phyloP scores from a whole-genome alignment of 2,888 invertebrate genomes.

The Acanthopleura granulata region DNA sequence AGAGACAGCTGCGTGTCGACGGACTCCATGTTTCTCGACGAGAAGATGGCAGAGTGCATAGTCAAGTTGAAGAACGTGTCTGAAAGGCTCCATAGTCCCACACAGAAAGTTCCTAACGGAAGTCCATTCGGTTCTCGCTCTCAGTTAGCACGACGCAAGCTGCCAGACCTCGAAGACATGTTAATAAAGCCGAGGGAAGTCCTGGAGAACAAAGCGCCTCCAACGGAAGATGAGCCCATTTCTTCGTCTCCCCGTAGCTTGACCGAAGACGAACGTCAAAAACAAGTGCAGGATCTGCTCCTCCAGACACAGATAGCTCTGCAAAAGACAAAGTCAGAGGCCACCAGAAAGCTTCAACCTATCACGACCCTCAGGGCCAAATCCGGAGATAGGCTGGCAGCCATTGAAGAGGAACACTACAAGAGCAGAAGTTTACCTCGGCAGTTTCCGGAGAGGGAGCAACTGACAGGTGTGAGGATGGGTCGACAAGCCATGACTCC shows the following conservation, averaged over 20 bases:
- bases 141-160: constrained; percentile 1
- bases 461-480: constrained; percentile 34
- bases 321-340: constrained; percentile 32
- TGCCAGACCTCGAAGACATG: constrained; percentile 15
- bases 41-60: constrained; percentile 65
- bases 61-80: constrained; percentile 63
- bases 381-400: constrained; percentile 25
- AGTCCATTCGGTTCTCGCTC: neutral
- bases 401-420: constrained; percentile 27
- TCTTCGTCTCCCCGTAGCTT: constrained; percentile 27
- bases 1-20: constrained; percentile 49
- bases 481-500: constrained; percentile 40
- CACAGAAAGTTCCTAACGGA: constrained; percentile 24
- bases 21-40: constrained; percentile 47
- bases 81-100: constrained; percentile 60
- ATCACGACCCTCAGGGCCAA: constrained; percentile 55
- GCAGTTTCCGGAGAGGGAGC: constrained; percentile 31
- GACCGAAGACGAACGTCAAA: constrained; percentile 40
- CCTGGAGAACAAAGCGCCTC: constrained; percentile 31
- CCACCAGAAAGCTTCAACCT: constrained; percentile 56
- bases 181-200: constrained; percentile 33
- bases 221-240: constrained; percentile 20
- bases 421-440: constrained; percentile 43
- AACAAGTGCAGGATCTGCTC: constrained; percentile 40
- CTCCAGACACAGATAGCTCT: constrained; percentile 44